Conservation (phyloP, 37 sponge, comb jelly and placozoan genomes). For the Axinella damicornis region DNA sequence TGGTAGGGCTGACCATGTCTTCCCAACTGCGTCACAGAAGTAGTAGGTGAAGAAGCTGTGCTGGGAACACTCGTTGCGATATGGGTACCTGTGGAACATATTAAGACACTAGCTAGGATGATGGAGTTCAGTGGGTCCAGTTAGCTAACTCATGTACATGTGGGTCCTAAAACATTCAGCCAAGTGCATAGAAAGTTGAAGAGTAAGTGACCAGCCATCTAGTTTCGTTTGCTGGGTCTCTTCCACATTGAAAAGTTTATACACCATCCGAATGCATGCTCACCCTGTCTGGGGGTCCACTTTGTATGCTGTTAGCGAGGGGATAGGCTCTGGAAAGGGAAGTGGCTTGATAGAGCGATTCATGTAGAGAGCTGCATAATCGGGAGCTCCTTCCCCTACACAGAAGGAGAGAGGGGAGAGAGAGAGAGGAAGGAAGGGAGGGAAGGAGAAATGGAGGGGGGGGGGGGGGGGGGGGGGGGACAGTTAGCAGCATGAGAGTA, state of each 20-base stretch:
- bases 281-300: slow-evolving; percentile 69
- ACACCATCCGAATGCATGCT: not conserved
- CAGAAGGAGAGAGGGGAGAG: not conserved
- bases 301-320: slow-evolving; percentile 47
- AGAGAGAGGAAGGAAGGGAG: not conserved
- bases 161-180: too few species aligned
- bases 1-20: slow-evolving; percentile 26
- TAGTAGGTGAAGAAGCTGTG: slow-evolving; percentile 84
- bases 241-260: not conserved
- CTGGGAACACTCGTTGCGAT: slow-evolving; percentile 53
- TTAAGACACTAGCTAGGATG: too few species aligned
- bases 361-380: slow-evolving; percentile 73
- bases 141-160: too few species aligned
- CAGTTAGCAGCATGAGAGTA: too few species aligned
- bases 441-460: slow-evolving; percentile 7
- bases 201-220: too few species aligned
- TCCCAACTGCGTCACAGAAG: slow-evolving; percentile 70
- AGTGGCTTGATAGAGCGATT: slow-evolving; percentile 63
- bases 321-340: slow-evolving; percentile 67
- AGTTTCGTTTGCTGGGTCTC: not conserved
- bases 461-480: slow-evolving; percentile 9
- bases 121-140: too few species aligned
- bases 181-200: too few species aligned
- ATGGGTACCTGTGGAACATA: slow-evolving; percentile 59
- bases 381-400: slow-evolving; percentile 74